Evolutionary conservation across 2,888 invertebrate species (phyloP).

Genomic region (Exephanes ischioxanthus): DNA sequence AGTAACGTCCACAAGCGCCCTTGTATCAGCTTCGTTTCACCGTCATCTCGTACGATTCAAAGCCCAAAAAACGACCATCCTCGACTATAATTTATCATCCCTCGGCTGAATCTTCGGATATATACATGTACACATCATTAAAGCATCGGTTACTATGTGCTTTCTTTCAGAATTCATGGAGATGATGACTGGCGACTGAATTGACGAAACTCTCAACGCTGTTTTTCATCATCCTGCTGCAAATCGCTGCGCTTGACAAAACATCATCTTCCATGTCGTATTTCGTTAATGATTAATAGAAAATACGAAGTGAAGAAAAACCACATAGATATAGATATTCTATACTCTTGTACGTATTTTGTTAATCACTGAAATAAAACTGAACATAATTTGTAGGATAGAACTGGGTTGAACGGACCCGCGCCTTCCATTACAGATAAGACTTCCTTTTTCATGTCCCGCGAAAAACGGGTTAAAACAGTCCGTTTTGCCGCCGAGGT

Average conservation of each 20-base stretch:
- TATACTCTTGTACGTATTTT: constrained; percentile 38
- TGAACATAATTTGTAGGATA: background rate
- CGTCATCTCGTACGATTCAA: constrained; percentile 26
- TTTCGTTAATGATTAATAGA: constrained; percentile 5
- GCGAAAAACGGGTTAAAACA: background rate
- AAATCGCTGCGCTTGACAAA: constrained; percentile 14
- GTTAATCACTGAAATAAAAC: background rate
- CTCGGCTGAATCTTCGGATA: background rate
- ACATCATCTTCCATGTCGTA: background rate
- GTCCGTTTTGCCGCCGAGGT: background rate
- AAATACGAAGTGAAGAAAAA: constrained; percentile 17
- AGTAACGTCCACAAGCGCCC: constrained; percentile 23
- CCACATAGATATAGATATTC: constrained; percentile 29
- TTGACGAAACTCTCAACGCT: background rate
- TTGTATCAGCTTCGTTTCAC: constrained; percentile 16
- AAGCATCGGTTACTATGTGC: constrained; percentile 66
- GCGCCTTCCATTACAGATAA: too few relatives aligned
- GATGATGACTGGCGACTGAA: constrained; percentile 92
- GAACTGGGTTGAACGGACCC: too few relatives aligned
- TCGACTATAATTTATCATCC: constrained; percentile 24
- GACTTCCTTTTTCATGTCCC: too few relatives aligned
- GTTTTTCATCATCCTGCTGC: constrained; percentile 1
- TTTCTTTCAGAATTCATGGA: constrained; percentile 91
- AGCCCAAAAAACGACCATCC: constrained; percentile 7
- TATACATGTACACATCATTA: background rate